Evolutionary conservation across 2,888 invertebrate species (phyloP), one percentile per base, ranked within the genome.

Genomic region (Mythimna impura): DNA sequence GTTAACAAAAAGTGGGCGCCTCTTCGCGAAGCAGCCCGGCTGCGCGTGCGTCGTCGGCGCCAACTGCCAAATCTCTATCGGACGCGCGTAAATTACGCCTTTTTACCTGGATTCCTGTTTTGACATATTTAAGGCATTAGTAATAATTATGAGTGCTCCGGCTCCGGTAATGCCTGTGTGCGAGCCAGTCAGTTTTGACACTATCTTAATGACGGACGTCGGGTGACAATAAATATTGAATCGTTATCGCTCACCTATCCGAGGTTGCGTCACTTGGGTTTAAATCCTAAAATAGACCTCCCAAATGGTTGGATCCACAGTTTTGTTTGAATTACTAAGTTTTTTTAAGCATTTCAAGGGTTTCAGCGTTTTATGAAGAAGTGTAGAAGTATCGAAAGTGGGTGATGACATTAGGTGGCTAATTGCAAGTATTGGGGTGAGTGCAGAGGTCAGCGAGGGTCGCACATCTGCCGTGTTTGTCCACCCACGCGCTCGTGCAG

Each of bases 31-130:
- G 87, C 90, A 87, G 84, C 89, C 87, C 86, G 91, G 86, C 89
- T 86, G 87, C 86, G 86, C 86, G 87, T 82, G 91, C 88, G 88
- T 85, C 88, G 88, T 84, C 94, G 96, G 96, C 96, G 96, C 96
- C 96, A 94, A 95, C 96, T 96, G 96, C 96, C 96, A 96, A 96
- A 96, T 95, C 95, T 95, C 93, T 96, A 96, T 96, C 96, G 93
- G 91, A 90, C 95, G 93, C 94, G 95, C 96, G 96, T 96, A 96
- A 96, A 96, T 96, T 95, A 96, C 95, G 94, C 94, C 95, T 96
- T 96, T 96, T 96, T 96, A 96, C 96, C 96, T 96, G 96, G 95
- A 95, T 96, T 95, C 95, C 95, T 96, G 96, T 96, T 96, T 96
- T 96, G 96, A 96, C 96, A 96, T 96, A 96, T 96, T 96, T 95